Conservation (phyloP, 2,797 vertebrate genomes). For the Gobionotothen gibberifrons region DNA sequence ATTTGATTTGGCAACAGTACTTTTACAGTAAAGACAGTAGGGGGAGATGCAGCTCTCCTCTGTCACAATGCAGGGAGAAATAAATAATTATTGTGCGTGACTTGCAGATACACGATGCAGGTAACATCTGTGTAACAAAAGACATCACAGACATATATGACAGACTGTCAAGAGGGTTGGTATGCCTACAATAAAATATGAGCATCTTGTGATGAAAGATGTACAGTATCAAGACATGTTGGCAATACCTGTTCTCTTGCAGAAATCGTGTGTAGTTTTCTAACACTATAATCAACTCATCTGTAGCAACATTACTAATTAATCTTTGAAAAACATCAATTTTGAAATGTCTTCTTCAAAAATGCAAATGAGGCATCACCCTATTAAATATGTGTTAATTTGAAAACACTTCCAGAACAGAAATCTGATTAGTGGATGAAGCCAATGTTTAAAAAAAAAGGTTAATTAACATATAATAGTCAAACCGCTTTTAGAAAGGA, state of each 20-base stretch:
- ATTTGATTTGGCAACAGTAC: slow-evolving; percentile 21
- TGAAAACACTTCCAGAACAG: no score
- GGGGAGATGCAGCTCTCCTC: slow-evolving; percentile 75
- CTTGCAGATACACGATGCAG: slow-evolving; percentile 41
- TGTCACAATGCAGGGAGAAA: slow-evolving; percentile 32
- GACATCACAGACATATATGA: slow-evolving; percentile 34
- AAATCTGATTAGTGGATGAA: no score
- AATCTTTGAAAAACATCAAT: no score
- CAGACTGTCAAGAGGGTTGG: slow-evolving; percentile 30
- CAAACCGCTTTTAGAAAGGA: no score
- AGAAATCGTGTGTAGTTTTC: slow-evolving; percentile 1
- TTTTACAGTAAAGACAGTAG: slow-evolving; percentile 68
- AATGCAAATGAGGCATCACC: no score
- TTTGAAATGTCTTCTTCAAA: no score
- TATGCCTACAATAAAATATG: slow-evolving; percentile 28
- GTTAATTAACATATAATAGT: no score
- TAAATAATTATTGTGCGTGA: slow-evolving; percentile 44
- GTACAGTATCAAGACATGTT: slow-evolving; percentile 16
- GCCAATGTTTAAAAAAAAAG: no score
- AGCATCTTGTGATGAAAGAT: slow-evolving; percentile 21
- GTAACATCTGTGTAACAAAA: slow-evolving; percentile 40
- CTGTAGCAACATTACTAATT: no score
- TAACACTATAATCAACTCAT: not conserved
- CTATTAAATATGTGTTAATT: no score
- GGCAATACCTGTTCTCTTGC: slow-evolving; percentile 11